A percentile compares a stretch with the other conserved stretches of the same genome.
These are phyloP conservation scores for Mionectes olivaceus DNA, from an alignment of 2,797 vertebrate species.

Conservation along the genomic window DNA sequence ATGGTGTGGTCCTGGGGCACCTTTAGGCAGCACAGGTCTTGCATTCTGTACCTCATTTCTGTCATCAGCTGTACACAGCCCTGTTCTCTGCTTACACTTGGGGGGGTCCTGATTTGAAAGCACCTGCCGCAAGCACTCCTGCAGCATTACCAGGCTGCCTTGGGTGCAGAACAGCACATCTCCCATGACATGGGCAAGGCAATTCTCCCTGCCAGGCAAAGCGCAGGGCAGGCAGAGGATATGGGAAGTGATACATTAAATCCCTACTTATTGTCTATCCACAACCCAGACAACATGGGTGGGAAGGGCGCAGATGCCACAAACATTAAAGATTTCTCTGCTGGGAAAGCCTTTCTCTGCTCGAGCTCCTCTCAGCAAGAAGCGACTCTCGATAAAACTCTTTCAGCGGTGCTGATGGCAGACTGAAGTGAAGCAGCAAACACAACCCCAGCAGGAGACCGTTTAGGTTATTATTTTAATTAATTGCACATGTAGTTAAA, in stretches of 20 bases:
- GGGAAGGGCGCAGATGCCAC: not conserved
- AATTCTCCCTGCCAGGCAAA: not conserved
- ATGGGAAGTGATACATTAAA: not conserved
- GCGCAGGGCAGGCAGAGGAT: not conserved
- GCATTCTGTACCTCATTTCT: not conserved
- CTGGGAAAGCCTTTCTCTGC: not conserved
- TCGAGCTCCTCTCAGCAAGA: conserved; percentile 22
- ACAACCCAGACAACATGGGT: not conserved
- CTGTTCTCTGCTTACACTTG: not conserved
- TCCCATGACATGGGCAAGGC: not conserved
- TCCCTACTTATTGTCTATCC: not conserved
- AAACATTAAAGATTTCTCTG: not conserved
- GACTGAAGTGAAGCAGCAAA: conserved; percentile 56
- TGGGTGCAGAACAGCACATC: not conserved
- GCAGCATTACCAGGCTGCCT: not conserved
- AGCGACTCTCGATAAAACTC: conserved; percentile 6
- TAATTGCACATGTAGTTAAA: conserved; percentile 69
- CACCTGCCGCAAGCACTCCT: not conserved
- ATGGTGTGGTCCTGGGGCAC: not conserved
- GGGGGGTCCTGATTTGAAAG: not conserved
- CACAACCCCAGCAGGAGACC: conserved; percentile 58
- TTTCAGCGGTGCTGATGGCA: conserved; percentile 22
- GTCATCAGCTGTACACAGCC: not conserved
- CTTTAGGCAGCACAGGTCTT: not conserved
- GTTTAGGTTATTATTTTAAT: conserved; percentile 73